Percentiles rank a stretch among this genome's conserved stretches.
Conservation (phyloP, 2,888 invertebrate genomes). For the Caenorhabditis uteleia region DNA sequence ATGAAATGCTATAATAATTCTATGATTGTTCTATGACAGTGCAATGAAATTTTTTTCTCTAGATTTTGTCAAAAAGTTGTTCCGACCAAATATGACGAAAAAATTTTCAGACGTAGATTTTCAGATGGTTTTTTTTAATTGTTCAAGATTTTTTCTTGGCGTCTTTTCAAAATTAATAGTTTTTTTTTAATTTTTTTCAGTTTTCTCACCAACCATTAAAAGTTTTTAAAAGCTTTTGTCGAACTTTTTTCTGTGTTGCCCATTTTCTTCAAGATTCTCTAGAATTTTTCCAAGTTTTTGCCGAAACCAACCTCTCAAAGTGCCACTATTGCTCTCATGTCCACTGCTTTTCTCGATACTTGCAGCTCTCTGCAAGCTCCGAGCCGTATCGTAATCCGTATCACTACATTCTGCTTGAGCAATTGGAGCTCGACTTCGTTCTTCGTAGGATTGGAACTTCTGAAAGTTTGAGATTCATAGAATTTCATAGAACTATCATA, state of each 20-base stretch:
- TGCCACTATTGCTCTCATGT: constrained; percentile 37
- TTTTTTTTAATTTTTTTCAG: too few species aligned
- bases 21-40: too few species aligned
- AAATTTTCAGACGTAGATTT: too few species aligned
- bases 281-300: not conserved
- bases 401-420: constrained; percentile 69
- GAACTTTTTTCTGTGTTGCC: not conserved
- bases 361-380: constrained; percentile 39
- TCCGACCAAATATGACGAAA: too few species aligned
- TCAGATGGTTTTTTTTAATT: too few species aligned
- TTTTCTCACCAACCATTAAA: not conserved
- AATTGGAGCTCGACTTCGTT: constrained; percentile 59
- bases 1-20: too few species aligned
- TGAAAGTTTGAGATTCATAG: too few species aligned
- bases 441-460: constrained; percentile 5
- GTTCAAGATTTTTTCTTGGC: too few species aligned
- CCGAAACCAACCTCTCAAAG: constrained; percentile 41
- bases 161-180: too few species aligned
- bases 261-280: constrained; percentile 2
- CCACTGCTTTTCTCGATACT: constrained; percentile 44
- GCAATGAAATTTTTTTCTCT: too few species aligned
- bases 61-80: too few species aligned
- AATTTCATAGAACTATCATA: too few species aligned
- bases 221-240: not conserved
- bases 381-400: constrained; percentile 66